Evolutionary conservation across 2,888 invertebrate genomes (phyloP).

Genomic region (Tridacna gigas): DNA sequence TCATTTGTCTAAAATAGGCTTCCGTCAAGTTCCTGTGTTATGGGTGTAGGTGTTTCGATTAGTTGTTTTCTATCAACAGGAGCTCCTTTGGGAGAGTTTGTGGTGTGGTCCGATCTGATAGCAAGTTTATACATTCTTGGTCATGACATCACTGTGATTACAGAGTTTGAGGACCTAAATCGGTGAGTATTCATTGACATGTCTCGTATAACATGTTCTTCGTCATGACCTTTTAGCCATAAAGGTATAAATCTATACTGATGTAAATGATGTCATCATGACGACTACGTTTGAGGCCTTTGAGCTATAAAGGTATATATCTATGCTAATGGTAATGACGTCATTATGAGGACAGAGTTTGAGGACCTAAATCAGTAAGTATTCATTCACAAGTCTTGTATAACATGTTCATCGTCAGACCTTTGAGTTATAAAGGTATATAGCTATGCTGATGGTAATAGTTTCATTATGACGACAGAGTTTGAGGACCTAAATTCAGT

Average conservation of each 20-base stretch:
- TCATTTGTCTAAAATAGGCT: neutral
- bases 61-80: neutral
- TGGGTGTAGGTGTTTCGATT: neutral
- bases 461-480: neutral
- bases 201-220: neutral
- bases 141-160: neutral
- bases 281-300: too few relatives aligned
- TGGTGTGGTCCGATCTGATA: conserved; percentile 2
- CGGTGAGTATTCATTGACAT: neutral
- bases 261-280: too few relatives aligned
- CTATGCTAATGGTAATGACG: too few relatives aligned
- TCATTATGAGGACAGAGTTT: too few relatives aligned
- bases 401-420: neutral
- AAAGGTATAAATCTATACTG: too few relatives aligned
- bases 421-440: too few relatives aligned
- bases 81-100: neutral
- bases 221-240: too few relatives aligned
- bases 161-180: neutral
- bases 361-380: too few relatives aligned
- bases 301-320: too few relatives aligned
- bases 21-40: neutral
- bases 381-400: too few relatives aligned
- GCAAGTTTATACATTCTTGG: neutral
- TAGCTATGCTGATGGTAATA: too few relatives aligned
- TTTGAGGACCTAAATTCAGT: neutral